phyloP scores from a whole-genome alignment of 2,797 vertebrate species.

The Gymnoscopelus braueri region DNA sequence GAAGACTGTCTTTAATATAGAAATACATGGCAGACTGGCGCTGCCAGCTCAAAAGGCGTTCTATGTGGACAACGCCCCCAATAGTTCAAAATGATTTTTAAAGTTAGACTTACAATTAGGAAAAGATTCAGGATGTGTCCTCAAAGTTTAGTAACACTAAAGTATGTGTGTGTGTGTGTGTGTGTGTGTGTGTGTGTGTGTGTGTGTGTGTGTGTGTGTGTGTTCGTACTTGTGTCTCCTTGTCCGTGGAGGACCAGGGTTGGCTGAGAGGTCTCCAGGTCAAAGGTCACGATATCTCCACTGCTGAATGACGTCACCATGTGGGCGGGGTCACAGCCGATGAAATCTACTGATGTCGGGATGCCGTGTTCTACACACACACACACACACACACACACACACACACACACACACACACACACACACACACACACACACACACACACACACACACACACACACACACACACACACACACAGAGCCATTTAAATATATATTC shows the following conservation, averaged over 20 bases:
- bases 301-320: slow-evolving; percentile 93
- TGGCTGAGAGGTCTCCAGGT: slow-evolving; percentile 94
- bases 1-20: too few relatives aligned
- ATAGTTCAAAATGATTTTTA: too few relatives aligned
- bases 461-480: background rate
- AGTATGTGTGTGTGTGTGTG: too few relatives aligned
- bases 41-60: too few relatives aligned
- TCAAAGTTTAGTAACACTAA: too few relatives aligned
- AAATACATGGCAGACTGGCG: too few relatives aligned
- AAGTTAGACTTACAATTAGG: too few relatives aligned
- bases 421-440: slow-evolving; percentile 8
- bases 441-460: too few relatives aligned
- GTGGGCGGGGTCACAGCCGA: slow-evolving; percentile 95
- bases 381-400: slow-evolving; percentile 5
- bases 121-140: too few relatives aligned
- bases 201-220: background rate
- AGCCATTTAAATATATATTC: too few relatives aligned
- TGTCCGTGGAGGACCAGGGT: slow-evolving; percentile 78
- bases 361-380: slow-evolving; percentile 86
- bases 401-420: background rate
- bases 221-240: slow-evolving; percentile 81
- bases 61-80: too few relatives aligned
- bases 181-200: too few relatives aligned
- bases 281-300: slow-evolving; percentile 91
- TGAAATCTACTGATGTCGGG: slow-evolving; percentile 95